Base-by-base conservation (phyloP, 1,140 invertebrate genomes). In the Scaptodrosophila lebanonensis region DNA sequence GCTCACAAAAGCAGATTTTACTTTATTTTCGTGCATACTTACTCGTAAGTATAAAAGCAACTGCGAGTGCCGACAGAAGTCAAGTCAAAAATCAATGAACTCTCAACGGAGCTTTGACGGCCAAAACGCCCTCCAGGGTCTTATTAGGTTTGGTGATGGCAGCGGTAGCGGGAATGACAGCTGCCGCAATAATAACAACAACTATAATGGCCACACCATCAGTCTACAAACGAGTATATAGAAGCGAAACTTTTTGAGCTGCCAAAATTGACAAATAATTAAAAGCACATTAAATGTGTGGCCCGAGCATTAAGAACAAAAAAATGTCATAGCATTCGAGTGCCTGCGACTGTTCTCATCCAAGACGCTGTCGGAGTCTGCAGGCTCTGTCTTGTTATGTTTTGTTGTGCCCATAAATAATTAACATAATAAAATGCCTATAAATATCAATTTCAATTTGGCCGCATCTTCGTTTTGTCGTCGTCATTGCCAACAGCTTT, bases 11-110 rank as follows among this genome's bases (percentile, higher is more conserved):
- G n/a, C n/a, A n/a, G n/a, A n/a, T n/a, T n/a, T n/a, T n/a, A n/a
- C n/a, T n/a, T n/a, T n/a, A n/a, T n/a, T n/a, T n/a, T n/a, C n/a
- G n/a, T n/a, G n/a, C n/a, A n/a, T n/a, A n/a, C n/a, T n/a, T n/a
- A n/a, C n/a, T n/a, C n/a, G n/a, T n/a, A n/a, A n/a, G n/a, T n/a
- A n/a, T n/a, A n/a, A n/a, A n/a, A n/a, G n/a, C 5, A 16, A 44
- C 58, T 63, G 60, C 62, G 58, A 63, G 53, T 58, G 59, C 58
- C 48, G 40, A 39, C 45, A 22, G 17, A n/a, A 5, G 15, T 8
- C 27, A 62, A 42, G 56, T 51, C 52, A 68, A 47, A 79, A 77
- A 75, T 82, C 75, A 75, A 69, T 82, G 69, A 79, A 79, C 75
- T 79, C 75, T 66, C 57, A 0, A 27, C 42, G 56, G 60, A 62